Evolutionary conservation across 2,113 vertebrate species (phyloP), one percentile per base, ranked within the genome.

Genomic region (Caranx ignobilis): DNA sequence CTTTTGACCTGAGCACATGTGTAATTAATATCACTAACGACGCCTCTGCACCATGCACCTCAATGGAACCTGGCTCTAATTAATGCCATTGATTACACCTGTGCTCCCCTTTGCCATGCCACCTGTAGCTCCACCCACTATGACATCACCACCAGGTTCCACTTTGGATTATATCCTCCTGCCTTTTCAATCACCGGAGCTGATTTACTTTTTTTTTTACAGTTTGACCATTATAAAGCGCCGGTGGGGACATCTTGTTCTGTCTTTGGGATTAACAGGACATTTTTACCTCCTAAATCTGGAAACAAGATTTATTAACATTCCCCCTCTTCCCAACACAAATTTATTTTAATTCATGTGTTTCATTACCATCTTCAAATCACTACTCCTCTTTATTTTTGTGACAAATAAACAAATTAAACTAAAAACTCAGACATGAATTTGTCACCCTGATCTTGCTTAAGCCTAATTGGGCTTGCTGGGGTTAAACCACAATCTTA

Each of bases 401-500:
- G 50, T 55, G 11, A 12, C 2, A 3, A 50, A 48, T 37, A 45
- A 75, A 52, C 37, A 69, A 71, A 82, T 15, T 32, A 19, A 71
- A 52, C 19, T 2, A 1, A 26, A 26, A 74, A 64, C 16, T 34
- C 19, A 5, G 8, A 32, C 16, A 11, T 75, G 66, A 61, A 72
- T 64, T 54, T 39, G 31, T 71, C 55, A 43, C 43, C 35, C 43
- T 54, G 21, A 39, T 76, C 34, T 64, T 32, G 0, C 12, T 71
- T 41, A 19, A 66, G 16, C 47, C 18, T 76, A 77, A 75, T 48
- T 59, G 69, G 43, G 2, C 18, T 5, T 8, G 39, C 21, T 41
- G 10, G 32, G 67, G 67, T 79, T 41, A 76, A 70, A 75, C 56
- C 35, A 55, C 45, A 75, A 61, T 66, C 26, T 67, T 1, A 26